Conservation (phyloP, 2,888 invertebrate genomes). For the Trichopoda pennipes region DNA sequence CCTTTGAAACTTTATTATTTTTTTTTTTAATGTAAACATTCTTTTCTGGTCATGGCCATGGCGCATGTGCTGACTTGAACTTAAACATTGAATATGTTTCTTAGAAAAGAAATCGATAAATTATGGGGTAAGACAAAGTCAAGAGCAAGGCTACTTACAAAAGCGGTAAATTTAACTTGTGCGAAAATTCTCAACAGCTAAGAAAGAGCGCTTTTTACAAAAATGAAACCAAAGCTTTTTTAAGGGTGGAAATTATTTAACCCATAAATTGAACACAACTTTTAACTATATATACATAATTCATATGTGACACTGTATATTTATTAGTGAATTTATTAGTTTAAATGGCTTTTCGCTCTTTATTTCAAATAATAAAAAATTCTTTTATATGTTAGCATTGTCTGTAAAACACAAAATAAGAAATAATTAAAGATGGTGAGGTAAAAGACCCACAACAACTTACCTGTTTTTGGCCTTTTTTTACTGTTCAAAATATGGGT, state of each 20-base stretch:
- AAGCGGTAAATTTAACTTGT: slow-evolving; percentile 22
- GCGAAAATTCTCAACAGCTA: background rate
- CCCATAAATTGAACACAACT: background rate
- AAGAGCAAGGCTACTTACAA: slow-evolving; percentile 76
- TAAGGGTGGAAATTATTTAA: background rate
- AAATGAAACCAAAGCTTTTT: slow-evolving; percentile 21
- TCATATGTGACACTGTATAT: too few species aligned
- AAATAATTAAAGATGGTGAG: too few species aligned
- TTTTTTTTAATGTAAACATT: slow-evolving; percentile 8
- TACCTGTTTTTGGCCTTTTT: too few species aligned
- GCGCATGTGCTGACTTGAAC: slow-evolving; percentile 73
- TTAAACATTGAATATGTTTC: slow-evolving; percentile 29
- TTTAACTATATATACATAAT: too few species aligned
- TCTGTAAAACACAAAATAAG: too few species aligned
- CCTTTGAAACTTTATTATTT: background rate
- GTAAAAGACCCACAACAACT: too few species aligned
- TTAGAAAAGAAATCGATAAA: slow-evolving; percentile 75
- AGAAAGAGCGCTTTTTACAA: slow-evolving; percentile 39
- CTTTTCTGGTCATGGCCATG: slow-evolving; percentile 65
- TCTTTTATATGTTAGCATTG: too few species aligned
- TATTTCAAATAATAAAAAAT: too few species aligned
- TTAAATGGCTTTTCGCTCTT: too few species aligned
- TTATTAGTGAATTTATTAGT: too few species aligned
- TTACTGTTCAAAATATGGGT: too few species aligned
- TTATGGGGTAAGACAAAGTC: slow-evolving; percentile 75